Base-by-base conservation (phyloP, 2,888 invertebrate species). In the Heliothis peltigera region DNA sequence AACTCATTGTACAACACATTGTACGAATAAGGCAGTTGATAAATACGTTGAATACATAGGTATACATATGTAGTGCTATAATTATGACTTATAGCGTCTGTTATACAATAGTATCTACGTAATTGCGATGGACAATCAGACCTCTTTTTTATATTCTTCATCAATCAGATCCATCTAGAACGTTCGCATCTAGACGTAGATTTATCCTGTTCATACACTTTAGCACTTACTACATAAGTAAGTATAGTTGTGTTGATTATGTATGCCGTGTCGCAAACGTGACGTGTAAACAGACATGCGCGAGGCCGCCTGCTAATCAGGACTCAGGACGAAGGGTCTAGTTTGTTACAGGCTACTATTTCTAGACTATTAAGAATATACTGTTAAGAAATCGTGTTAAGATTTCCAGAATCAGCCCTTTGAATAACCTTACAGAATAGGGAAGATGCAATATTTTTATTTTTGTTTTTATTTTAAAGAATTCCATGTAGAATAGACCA, bases 221-320 rank as follows among this genome's bases (percentile, higher is more conserved):
- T 32, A 32, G 32, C 32, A 10, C 10, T 22, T 0, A 39, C 5
- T n/a, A 15, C n/a, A 18, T 28, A 22, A 18, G 17, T 47, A 46
- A 15, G 12, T 4, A 5, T 8, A 1, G 25, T 4, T 25, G 7
- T 17, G 12, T 39, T n/a, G 39, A 15, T 39, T 15, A n/a, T n/a
- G 39, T 48, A 35, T 21, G 68, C 52, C 56, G 21, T 48, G 69
- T 64, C 47, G 19, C 47, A 25, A 56, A 22, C 21, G 56, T 35
- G 35, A 18, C 10, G 48, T 53, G 69, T 53, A 68, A 69, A 69
- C 43, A 22, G 52, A 63, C n/a, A 39, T 46, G 32, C 4, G 8
- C 52, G 64, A 69, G 69, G 64, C 25, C 62, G 52, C 35, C 18
- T 39, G 35, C 35, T 53, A 64, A 69, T 69, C 51, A 69, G 52